These are phyloP conservation scores for Sciurus carolinensis DNA, from an alignment of 2,797 vertebrate genomes.

Conservation along the genomic window DNA sequence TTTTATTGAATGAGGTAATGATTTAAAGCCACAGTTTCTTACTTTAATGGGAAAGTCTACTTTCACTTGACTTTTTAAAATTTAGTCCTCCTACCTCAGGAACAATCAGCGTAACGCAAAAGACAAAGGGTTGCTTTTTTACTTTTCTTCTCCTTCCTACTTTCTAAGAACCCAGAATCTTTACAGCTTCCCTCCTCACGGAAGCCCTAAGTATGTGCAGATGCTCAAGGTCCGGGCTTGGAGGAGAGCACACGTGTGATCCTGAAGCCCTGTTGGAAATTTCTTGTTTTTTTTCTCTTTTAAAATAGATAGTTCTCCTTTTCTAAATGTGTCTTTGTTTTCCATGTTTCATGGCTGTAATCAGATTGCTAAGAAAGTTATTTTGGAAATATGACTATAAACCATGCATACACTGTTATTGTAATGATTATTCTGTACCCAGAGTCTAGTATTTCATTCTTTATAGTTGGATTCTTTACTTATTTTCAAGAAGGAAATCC, in stretches of 20 bases:
- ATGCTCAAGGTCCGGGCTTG: neutral
- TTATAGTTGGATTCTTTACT: slow-evolving; percentile 54
- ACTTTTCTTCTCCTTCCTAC: neutral
- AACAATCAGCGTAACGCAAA: neutral
- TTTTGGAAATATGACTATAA: neutral
- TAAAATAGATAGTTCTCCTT: neutral
- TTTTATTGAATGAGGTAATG: neutral
- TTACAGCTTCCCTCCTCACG: neutral
- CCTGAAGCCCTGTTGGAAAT: neutral
- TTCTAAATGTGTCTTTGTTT: neutral
- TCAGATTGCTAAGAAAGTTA: slow-evolving; percentile 33
- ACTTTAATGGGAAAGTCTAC: slow-evolving; percentile 23
- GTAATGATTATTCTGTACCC: neutral
- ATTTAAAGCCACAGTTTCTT: neutral
- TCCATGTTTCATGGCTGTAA: neutral
- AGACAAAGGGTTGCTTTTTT: neutral
- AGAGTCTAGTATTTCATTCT: slow-evolving; percentile 2
- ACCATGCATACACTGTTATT: neutral
- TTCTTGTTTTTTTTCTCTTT: no score
- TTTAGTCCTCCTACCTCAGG: neutral
- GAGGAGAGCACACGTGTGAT: neutral
- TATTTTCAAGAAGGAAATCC: slow-evolving; percentile 60
- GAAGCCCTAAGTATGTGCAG: neutral
- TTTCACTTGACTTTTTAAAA: slow-evolving; percentile 47
- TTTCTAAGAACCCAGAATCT: neutral